Percentiles rank a stretch among this genome's conserved stretches.
Conservation (phyloP, 2,888 invertebrate genomes). For the Isotomurus palustris region DNA sequence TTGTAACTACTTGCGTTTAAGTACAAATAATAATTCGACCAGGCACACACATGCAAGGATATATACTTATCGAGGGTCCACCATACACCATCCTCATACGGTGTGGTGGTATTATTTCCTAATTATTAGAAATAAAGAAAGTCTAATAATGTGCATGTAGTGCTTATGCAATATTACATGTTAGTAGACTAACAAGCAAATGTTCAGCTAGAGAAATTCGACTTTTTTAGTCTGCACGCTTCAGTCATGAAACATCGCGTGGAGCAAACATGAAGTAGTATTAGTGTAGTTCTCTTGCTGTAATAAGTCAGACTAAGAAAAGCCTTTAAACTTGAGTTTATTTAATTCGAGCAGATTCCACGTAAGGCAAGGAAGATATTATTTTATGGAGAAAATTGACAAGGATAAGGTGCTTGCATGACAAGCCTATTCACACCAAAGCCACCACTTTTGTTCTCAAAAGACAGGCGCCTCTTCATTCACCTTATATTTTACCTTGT, state of each 20-base stretch:
- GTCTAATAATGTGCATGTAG: slow-evolving; percentile 10
- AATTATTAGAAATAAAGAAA: too few relatives aligned
- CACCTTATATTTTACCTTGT: not conserved
- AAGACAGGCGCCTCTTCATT: slow-evolving; percentile 2
- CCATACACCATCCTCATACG: too few relatives aligned
- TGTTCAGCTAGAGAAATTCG: not conserved
- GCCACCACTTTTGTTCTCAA: slow-evolving; percentile 11
- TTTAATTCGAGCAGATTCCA: too few relatives aligned
- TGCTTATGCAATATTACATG: not conserved
- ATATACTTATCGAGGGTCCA: too few relatives aligned
- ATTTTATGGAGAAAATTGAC: slow-evolving; percentile 15
- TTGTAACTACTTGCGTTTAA: too few relatives aligned
- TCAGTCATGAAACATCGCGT: slow-evolving; percentile 31
- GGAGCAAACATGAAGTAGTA: slow-evolving; percentile 1
- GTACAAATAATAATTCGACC: too few relatives aligned
- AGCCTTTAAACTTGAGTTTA: too few relatives aligned
- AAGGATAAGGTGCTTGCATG: slow-evolving; percentile 30
- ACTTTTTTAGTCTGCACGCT: slow-evolving; percentile 1
- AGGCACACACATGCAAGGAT: too few relatives aligned
- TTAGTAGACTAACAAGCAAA: slow-evolving; percentile 1
- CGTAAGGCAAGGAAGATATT: too few relatives aligned
- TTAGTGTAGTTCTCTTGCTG: not conserved
- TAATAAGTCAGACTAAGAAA: not conserved
- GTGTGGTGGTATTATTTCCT: too few relatives aligned
- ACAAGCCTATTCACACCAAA: slow-evolving; percentile 32